Percentiles rank a stretch among this genome's conserved stretches.
phyloP scores from a whole-genome alignment of 2,113 vertebrate genomes.

The Xyrauchen texanus region DNA sequence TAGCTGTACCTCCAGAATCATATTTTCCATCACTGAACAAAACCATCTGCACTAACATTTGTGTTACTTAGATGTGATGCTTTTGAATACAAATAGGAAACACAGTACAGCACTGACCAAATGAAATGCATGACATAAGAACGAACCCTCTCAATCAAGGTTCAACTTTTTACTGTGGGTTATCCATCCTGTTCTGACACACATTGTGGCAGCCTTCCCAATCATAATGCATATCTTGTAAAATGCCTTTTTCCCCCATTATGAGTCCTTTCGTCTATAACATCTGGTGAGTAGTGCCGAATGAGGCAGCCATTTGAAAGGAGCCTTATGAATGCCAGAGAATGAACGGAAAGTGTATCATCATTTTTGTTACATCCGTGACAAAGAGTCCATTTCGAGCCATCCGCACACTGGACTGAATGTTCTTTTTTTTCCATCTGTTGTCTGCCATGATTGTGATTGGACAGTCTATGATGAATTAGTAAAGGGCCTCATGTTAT shows the following conservation, averaged over 20 bases:
- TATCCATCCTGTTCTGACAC: conserved; percentile 16
- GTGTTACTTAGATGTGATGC: conserved; percentile 22
- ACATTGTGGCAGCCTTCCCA: conserved; percentile 7
- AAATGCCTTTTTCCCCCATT: conserved; percentile 10
- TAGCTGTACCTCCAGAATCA: conserved; percentile 34
- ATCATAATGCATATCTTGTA: conserved; percentile 40
- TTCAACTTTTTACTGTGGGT: conserved; percentile 20
- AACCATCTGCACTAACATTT: conserved; percentile 23
- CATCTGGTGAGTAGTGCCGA: conserved; percentile 25
- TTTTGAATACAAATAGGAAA: conserved; percentile 28
- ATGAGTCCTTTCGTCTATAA: conserved; percentile 31
- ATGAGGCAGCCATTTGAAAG: conserved; percentile 36
- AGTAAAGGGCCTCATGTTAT: neutral
- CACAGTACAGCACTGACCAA: neutral
- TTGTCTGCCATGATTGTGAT: conserved; percentile 9
- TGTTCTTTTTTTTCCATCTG: conserved; percentile 12
- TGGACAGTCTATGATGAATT: conserved; percentile 6
- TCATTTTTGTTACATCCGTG: neutral
- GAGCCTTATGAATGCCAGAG: conserved; percentile 44
- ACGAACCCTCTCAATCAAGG: neutral
- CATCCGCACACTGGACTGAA: conserved; percentile 1
- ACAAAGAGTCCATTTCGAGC: neutral
- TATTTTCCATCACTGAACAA: conserved; percentile 42
- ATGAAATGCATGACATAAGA: conserved; percentile 20
- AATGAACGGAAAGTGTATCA: conserved; percentile 48